Evolutionary conservation across 1,140 invertebrate species (phyloP), one percentile per base, ranked within the genome.

Genomic region (Holotrichia oblita): DNA sequence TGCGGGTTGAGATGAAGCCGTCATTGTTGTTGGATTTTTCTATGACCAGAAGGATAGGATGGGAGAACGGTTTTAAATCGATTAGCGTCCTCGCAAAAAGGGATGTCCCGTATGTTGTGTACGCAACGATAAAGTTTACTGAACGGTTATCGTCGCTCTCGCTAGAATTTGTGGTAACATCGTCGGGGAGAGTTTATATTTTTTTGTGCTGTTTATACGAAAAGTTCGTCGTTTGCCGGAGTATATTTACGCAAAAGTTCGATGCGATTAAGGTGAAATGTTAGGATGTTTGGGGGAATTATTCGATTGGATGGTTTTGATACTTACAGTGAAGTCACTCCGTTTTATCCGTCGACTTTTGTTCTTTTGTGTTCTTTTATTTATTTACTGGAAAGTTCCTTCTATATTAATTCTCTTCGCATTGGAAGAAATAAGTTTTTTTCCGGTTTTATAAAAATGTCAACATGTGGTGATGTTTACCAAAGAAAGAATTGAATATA

Each of bases 11-110:
- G 61, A 34, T 34, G 61, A 69, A 69, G 27, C 24, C 61, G 20
- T 22, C 22, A 27, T 69, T 69, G 61, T 69, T 22, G 61, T 27
- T 9, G 61, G 61, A 34, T 69, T 69, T 69, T 27, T n/a, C 48
- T 27, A 69, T 34, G 61, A 22, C 14, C 27, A 20, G n/a, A 69
- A 69, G 9, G 14, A 34, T 34, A 55, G 48, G 3, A 17, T 17
- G 14, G 14, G 17, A 55, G 6, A 17, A 27, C 22, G 22, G 22
- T 69, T 69, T 69, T 69, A 69, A 69, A 69, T 69, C 61, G 61
- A 69, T 69, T 69, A 69, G 27, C 20, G 27, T 22, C 9, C 22
- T 69, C 22, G 61, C 22, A 12, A 22, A 14, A 17, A 10, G 10
- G 27, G 22, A 8, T 27, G 22, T 34, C 61, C 61, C 27, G 12